A percentile compares a stretch with the other conserved stretches of the same genome.
Conservation (phyloP, 2,797 vertebrate species). For the Remorina albescens region DNA sequence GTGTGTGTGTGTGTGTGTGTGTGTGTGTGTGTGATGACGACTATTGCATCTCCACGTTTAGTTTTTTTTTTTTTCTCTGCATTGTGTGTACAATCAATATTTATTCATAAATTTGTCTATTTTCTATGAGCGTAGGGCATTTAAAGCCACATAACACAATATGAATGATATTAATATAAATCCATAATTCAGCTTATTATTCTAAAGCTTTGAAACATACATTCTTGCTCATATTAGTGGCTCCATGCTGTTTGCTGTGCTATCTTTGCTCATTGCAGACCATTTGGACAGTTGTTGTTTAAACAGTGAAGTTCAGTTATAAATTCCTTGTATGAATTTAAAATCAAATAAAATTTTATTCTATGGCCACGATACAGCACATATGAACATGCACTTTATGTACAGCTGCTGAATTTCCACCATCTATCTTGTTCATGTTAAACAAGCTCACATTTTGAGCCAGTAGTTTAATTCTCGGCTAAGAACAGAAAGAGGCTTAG, state of each 20-base stretch:
- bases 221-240: not conserved
- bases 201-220: not conserved
- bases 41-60: constrained; percentile 15
- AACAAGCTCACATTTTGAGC: not conserved
- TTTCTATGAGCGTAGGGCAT: not conserved
- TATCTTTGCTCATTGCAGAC: not conserved
- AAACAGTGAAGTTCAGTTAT: not conserved
- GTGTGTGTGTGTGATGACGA: too few relatives aligned
- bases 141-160: constrained; percentile 6
- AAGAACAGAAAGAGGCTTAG: not conserved
- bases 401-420: not conserved
- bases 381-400: too few relatives aligned
- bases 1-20: too few relatives aligned
- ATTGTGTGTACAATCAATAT: constrained; percentile 1
- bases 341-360: too few relatives aligned
- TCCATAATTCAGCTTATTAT: not conserved
- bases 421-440: not conserved
- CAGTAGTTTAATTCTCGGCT: not conserved
- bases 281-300: not conserved
- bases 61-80: not conserved
- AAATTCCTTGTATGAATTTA: too few relatives aligned
- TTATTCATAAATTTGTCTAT: not conserved
- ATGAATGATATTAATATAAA: constrained; percentile 13
- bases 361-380: too few relatives aligned
- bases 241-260: not conserved